Percentiles rank a stretch among this genome's conserved stretches.
phyloP scores from a whole-genome alignment of 2,113 vertebrate species.

The Rhinoderma darwinii region DNA sequence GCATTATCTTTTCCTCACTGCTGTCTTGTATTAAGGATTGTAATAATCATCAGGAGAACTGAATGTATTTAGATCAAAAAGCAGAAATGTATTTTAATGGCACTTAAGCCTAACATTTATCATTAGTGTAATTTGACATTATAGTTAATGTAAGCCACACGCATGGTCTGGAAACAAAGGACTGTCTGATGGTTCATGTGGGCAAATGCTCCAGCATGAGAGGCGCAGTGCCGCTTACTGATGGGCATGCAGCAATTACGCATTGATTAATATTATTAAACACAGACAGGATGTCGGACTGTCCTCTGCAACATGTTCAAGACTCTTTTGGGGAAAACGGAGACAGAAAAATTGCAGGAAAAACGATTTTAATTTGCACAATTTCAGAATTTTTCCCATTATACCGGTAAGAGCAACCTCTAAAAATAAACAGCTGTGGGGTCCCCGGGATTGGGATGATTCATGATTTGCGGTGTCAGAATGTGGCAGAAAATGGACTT shows the following conservation, averaged over 20 bases:
- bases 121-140: conserved; percentile 37
- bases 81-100: not conserved
- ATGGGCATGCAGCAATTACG: not conserved
- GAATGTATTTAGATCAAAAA: conserved; percentile 4
- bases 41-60: not conserved
- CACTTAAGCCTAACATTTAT: conserved; percentile 31
- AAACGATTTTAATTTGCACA: not conserved
- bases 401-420: not conserved
- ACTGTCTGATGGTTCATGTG: not conserved
- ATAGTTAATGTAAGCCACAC: not conserved
- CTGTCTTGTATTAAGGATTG: not conserved
- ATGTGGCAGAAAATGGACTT: conserved; percentile 71
- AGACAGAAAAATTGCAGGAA: not conserved
- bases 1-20: not conserved
- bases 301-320: not conserved
- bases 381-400: not conserved
- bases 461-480: conserved; percentile 64
- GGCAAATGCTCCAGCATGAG: not conserved
- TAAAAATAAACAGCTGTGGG: conserved; percentile 42
- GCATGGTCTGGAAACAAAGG: not conserved
- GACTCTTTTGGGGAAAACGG: not conserved
- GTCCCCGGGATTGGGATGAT: conserved; percentile 63
- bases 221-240: not conserved
- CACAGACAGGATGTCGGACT: conserved; percentile 21
- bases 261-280: conserved; percentile 21